Base-by-base conservation (phyloP, 2,113 vertebrate genomes). In the Anhinga rufa region DNA sequence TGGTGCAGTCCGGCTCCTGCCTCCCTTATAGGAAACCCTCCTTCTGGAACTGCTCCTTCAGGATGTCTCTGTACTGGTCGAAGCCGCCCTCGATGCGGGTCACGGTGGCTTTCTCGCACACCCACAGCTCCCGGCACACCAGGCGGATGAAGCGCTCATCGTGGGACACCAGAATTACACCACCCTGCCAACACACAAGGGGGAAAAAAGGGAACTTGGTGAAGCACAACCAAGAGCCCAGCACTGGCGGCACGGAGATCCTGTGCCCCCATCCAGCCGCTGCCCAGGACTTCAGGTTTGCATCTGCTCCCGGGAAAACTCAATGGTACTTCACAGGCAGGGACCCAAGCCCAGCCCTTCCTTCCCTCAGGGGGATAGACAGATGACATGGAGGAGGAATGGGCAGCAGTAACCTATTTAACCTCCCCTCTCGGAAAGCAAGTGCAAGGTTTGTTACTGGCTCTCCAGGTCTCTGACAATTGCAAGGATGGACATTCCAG, bases 41-140 rank as follows among this genome's bases (percentile, higher is more conserved):
- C 81, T 98, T 99, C 84, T 89, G 98, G 98, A 99, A 99, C 98
- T 99, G 99, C 97, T 99, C 99, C 83, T 99, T 98, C 93, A 99
- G 98, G 97, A 99, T 99, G 97, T 99, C 98, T 19, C 99, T 98
- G 97, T 99, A 99, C 96, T 99, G 99, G 75, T 99, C 99, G 11
- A 99, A 99, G 69, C 99, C 99, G 2, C 99, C 99, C 19, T 99
- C 99, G 5, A 99, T 97, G 28, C 99, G 98, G 9, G 97, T 97
- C 25, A 99, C 98, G 0, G 98, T 97, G 4, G 98, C 98, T 0
- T 85, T 88, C 86, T 99, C 99, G 2, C 99, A 99, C 66, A 99
- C 99, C 99, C 99, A 99, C 93, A 99, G 97, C 98, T 99, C 99
- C 68, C 96, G 98, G 96, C 99, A 99, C 93, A 99, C 98, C 95